phyloP scores from a whole-genome alignment of 2,797 vertebrate species.

The Cryptoblepharus egeriae region DNA sequence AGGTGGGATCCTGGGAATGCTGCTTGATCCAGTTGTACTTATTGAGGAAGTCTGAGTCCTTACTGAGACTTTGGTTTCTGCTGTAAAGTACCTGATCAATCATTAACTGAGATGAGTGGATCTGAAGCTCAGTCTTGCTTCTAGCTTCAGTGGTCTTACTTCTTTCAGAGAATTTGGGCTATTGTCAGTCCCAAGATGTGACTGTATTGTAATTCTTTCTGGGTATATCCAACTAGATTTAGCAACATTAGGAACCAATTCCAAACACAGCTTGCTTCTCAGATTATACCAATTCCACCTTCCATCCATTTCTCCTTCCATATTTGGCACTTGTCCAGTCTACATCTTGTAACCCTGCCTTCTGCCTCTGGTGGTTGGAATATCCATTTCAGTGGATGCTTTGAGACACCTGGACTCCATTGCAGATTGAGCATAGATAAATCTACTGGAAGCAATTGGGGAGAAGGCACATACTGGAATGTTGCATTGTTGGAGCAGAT shows the following conservation, averaged over 20 bases:
- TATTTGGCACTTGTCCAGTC: neutral
- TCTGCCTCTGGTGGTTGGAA: neutral
- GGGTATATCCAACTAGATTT: neutral
- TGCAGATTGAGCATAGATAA: neutral
- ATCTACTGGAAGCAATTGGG: neutral
- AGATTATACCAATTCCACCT: no score
- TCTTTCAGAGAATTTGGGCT: neutral
- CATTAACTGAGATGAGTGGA: constrained; percentile 68
- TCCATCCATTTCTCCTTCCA: neutral
- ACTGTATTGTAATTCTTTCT: no score
- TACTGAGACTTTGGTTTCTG: constrained; percentile 67
- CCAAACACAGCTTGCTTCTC: neutral
- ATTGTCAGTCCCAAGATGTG: neutral
- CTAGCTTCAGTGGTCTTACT: neutral
- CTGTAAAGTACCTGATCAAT: constrained; percentile 56
- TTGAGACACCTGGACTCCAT: neutral
- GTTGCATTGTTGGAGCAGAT: neutral
- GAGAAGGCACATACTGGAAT: neutral
- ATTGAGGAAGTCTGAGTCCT: neutral
- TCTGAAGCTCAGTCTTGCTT: constrained; percentile 34
- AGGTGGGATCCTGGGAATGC: constrained; percentile 24
- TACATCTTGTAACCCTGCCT: neutral
- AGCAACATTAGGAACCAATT: neutral
- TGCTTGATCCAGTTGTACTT: neutral
- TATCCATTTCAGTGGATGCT: neutral